Evolutionary conservation across 2,797 vertebrate genomes (phyloP).

Genomic region (Hoplostethus atlanticus): DNA sequence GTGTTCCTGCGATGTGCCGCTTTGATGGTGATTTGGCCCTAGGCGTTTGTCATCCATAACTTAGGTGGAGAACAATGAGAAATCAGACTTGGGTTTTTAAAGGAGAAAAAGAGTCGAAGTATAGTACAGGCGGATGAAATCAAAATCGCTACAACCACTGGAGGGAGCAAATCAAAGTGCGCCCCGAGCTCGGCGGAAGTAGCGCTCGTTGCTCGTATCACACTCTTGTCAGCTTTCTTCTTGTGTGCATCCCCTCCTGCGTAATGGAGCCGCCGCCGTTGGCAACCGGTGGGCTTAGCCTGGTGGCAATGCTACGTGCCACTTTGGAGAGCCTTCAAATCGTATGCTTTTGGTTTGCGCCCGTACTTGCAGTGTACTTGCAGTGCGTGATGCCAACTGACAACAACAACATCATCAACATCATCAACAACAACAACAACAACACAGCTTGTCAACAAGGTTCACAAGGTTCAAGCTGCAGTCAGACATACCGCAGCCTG

Average conservation of each 20-base stretch:
- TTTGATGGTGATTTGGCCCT: conserved; percentile 90
- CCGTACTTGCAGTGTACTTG: conserved; percentile 25
- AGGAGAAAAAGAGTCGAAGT: conserved; percentile 79
- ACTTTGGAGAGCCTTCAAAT: conserved; percentile 50
- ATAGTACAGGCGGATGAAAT: conserved; percentile 87
- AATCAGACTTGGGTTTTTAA: conserved; percentile 83
- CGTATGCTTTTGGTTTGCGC: conserved; percentile 22
- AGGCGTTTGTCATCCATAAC: conserved; percentile 90
- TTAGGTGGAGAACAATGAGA: conserved; percentile 91
- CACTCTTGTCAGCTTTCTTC: conserved; percentile 87
- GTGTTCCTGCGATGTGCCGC: conserved; percentile 82
- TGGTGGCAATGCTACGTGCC: conserved; percentile 24
- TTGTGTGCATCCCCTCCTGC: conserved; percentile 81
- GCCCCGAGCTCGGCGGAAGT: conserved; percentile 82
- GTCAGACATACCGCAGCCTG: conserved; percentile 34
- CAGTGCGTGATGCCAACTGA: conserved; percentile 19
- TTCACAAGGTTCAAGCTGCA: conserved; percentile 32
- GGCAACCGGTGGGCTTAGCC: conserved; percentile 48
- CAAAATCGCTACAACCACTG: conserved; percentile 88
- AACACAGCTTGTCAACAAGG: conserved; percentile 36
- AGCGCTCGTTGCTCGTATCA: conserved; percentile 78
- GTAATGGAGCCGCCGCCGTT: conserved; percentile 55
- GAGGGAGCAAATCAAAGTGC: conserved; percentile 90
- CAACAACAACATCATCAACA: conserved; percentile 14
- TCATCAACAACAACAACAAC: conserved; percentile 32